Base-by-base conservation (phyloP, 2,888 invertebrate genomes). In the Scaptomyza flava region DNA sequence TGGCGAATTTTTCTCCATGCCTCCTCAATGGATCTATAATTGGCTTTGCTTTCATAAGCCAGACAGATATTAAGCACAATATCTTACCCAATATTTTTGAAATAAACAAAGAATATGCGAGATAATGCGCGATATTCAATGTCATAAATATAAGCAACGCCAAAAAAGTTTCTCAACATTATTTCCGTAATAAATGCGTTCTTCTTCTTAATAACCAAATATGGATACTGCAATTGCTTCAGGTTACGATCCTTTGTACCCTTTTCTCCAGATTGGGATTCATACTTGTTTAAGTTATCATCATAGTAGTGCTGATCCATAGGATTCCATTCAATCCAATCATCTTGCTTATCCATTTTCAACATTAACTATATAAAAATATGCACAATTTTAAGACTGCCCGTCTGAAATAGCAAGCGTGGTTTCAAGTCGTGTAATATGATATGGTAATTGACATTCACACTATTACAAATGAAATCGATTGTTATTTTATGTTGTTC, bases 71-170 rank as follows among this genome's bases (percentile, higher is more conserved):
- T 17, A 43, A 1, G 20, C 9, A 2, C 12, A 8, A 31, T 7
- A n/a, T 43, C 70, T 46, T 52, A 84, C 84, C 71, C 66, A 27
- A 82, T 9, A 12, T 73, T 68, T 6, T 68, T 43, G 11, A 84
- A 87, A 30, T 72, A 80, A 0, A 84, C 82, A 0, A 53, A 51
- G 45, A 17, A 85, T 1, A 45, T 30, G 6, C 64, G 54, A 0
- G 54, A 42, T 6, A n/a, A 1, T 1, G n/a, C 0, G 5, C 50
- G 63, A 45, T 42, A 73, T 11, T 73, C 68, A 7, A 70, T 47
- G 8, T 61, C 17, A n/a, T 46, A 45, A 6, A 83, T 64, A 9
- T 65, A 31, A 0, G 8, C 30, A 0, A 27, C 36, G 2, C 78
- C 81, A 47, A 82, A 78, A 34, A 73, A 82, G 20, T 68, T 70